phyloP scores from a whole-genome alignment of 37 sponge, comb jelly and placozoan genomes.

The Ephydatia muelleri region DNA sequence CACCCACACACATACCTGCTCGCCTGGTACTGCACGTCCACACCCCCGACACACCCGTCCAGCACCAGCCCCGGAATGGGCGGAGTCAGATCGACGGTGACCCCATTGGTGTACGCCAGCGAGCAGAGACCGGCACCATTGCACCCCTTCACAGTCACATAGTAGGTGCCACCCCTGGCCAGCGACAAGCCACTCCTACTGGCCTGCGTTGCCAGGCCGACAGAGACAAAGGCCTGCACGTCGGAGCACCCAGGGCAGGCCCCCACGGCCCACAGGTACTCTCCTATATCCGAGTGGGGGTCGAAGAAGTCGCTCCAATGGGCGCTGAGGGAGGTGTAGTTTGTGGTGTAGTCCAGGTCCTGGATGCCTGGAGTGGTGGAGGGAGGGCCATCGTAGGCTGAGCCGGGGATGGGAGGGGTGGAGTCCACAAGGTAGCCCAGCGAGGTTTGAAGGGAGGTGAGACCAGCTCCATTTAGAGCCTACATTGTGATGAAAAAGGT shows the following conservation, averaged over 20 bases:
- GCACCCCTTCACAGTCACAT: constrained; percentile 62
- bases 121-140: constrained; percentile 47
- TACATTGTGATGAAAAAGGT: not conserved
- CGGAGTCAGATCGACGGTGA: constrained; percentile 67
- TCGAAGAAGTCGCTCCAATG: constrained; percentile 72
- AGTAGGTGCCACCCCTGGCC: constrained; percentile 60
- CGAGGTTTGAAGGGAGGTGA: constrained; percentile 40
- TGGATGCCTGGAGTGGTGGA: not conserved
- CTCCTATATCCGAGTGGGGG: constrained; percentile 39
- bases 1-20: constrained; percentile 28
- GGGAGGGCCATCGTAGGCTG: constrained; percentile 64
- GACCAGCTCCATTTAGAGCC: constrained; percentile 74
- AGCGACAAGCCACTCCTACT: constrained; percentile 31
- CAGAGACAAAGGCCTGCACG: constrained; percentile 35
- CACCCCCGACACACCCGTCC: constrained; percentile 21
- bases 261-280: constrained; percentile 71
- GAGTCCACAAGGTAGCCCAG: constrained; percentile 54
- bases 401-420: constrained; percentile 57
- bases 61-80: constrained; percentile 63
- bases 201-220: constrained; percentile 28
- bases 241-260: constrained; percentile 51
- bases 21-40: constrained; percentile 35
- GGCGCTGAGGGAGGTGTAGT: constrained; percentile 13
- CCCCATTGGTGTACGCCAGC: constrained; percentile 67
- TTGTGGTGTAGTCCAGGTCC: constrained; percentile 68